These are phyloP conservation scores for Eristalinus aeneus DNA, from an alignment of 2,888 invertebrate genomes.

Conservation along the genomic window DNA sequence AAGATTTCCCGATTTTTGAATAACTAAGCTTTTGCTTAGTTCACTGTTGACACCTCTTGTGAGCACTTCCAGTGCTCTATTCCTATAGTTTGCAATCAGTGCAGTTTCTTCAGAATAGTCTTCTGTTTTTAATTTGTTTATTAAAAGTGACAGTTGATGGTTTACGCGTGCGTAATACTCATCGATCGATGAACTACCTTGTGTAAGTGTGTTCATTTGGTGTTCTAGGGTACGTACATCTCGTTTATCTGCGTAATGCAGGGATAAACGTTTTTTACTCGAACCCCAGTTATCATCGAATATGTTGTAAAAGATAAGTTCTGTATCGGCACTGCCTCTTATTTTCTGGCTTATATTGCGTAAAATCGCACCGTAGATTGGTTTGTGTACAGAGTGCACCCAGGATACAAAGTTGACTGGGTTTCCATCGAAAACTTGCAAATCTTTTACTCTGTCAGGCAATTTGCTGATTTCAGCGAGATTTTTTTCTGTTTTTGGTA, in stretches of 20 bases:
- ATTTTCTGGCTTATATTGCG: no score
- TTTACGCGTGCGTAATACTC: constrained; percentile 35
- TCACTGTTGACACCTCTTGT: constrained; percentile 56
- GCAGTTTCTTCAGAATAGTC: constrained; percentile 58
- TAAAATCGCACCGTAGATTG: no score
- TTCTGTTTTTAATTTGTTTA: constrained; percentile 69
- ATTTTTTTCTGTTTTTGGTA: not conserved
- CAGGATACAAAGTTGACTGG: no score
- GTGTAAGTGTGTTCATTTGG: no score
- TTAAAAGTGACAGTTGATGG: constrained; percentile 61
- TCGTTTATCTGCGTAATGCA: constrained; percentile 22
- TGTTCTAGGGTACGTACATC: no score
- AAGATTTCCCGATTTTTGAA: constrained; percentile 33
- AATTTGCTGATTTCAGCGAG: not conserved
- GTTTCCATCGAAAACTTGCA: no score
- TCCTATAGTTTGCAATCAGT: constrained; percentile 62
- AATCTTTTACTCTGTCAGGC: not conserved
- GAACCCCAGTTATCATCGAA: no score
- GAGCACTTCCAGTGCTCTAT: constrained; percentile 68
- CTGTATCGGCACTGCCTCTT: no score
- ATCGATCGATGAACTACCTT: no score
- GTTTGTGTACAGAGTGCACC: no score
- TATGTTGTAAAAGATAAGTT: not conserved
- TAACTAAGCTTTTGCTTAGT: constrained; percentile 19
- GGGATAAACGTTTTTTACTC: constrained; percentile 24